These are phyloP conservation scores for Lasioglossum baleicum DNA, from an alignment of 1,140 invertebrate genomes.

Conservation along the genomic window DNA sequence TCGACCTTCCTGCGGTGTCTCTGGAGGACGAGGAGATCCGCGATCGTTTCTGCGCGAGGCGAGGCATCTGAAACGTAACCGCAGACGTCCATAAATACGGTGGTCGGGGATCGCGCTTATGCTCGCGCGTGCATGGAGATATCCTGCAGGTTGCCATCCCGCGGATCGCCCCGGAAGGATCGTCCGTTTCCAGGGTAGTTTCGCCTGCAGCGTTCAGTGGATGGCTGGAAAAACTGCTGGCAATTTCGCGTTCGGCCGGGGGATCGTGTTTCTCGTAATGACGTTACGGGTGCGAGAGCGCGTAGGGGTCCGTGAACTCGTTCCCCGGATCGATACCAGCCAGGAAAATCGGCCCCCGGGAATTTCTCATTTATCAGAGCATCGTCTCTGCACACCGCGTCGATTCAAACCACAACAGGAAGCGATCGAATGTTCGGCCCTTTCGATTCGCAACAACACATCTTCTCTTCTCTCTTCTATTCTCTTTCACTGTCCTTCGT, in stretches of 20 bases:
- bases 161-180: conserved; percentile 27
- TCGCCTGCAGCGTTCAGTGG: conserved; percentile 26
- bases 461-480: not conserved
- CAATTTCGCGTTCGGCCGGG: conserved; percentile 51
- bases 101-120: conserved; percentile 13
- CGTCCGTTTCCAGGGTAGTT: conserved; percentile 26
- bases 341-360: conserved; percentile 51
- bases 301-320: conserved; percentile 47
- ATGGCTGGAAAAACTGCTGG: conserved; percentile 48
- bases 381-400: not conserved
- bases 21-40: conserved; percentile 26
- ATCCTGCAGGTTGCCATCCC: conserved; percentile 2
- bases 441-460: not conserved
- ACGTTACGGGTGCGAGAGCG: conserved; percentile 46
- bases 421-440: not conserved
- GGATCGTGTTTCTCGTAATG: conserved; percentile 63
- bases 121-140: conserved; percentile 37
- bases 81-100: conserved; percentile 43
- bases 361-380: conserved; percentile 55
- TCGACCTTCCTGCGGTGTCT: not conserved
- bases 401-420: conserved; percentile 35
- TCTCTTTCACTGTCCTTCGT: not conserved
- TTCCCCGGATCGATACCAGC: conserved; percentile 53
- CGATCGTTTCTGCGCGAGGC: conserved; percentile 36
- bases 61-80: conserved; percentile 52